Evolutionary conservation across 2,797 vertebrate species (phyloP).

Genomic region (Spinibarbus caldwelli): DNA sequence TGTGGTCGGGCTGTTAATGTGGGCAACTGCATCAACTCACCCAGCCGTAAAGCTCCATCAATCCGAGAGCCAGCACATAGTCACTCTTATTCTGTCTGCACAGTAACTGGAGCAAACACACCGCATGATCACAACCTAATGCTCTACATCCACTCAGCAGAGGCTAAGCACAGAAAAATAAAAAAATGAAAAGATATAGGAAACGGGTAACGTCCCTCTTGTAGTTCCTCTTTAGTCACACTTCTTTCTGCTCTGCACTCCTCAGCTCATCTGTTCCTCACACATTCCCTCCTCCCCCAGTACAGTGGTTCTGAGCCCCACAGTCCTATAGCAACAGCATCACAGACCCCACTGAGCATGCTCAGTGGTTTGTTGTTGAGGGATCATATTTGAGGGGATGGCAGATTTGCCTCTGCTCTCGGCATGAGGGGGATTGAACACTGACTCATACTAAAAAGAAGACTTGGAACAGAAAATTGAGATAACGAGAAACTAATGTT

Average conservation of each 20-base stretch:
- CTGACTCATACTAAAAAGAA: constrained; percentile 40
- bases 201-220: constrained; percentile 12
- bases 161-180: background rate
- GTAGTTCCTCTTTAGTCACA: constrained; percentile 23
- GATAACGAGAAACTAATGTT: constrained; percentile 1
- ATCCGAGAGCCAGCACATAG: constrained; percentile 11
- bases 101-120: constrained; percentile 75
- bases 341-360: constrained; percentile 58
- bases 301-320: constrained; percentile 49
- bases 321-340: constrained; percentile 64
- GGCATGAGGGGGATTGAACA: constrained; percentile 40
- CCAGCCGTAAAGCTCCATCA: constrained; percentile 52
- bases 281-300: constrained; percentile 35
- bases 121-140: constrained; percentile 64
- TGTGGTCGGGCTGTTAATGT: constrained; percentile 6
- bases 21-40: constrained; percentile 61
- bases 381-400: constrained; percentile 52
- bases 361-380: constrained; percentile 57
- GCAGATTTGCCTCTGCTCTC: constrained; percentile 49
- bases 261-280: constrained; percentile 26
- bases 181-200: constrained; percentile 13
- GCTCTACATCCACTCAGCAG: constrained; percentile 52
- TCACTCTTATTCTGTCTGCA: constrained; percentile 62
- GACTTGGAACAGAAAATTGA: constrained; percentile 34
- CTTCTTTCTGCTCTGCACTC: constrained; percentile 31